These are phyloP conservation scores for Nemotelus pantherinus DNA, from an alignment of 2,888 invertebrate genomes.

Conservation along the genomic window DNA sequence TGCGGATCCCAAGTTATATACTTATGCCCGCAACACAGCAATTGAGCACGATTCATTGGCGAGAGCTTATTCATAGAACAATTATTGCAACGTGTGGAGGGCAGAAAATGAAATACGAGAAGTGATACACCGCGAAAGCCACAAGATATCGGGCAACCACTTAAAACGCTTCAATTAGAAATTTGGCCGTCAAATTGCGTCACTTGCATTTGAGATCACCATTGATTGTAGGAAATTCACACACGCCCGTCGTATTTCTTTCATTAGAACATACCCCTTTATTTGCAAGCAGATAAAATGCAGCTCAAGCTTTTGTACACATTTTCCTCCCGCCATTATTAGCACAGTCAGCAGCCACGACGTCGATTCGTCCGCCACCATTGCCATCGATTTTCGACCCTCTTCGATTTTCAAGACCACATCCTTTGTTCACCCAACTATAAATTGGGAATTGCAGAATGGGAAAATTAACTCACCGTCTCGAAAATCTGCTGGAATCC, in stretches of 20 bases:
- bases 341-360: not conserved
- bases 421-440: constrained; percentile 1
- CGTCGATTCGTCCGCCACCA: not conserved
- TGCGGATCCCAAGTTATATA: no score
- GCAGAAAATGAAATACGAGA: no score
- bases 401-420: not conserved
- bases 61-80: no score
- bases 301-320: not conserved
- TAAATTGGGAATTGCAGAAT: constrained; percentile 40
- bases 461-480: constrained; percentile 46
- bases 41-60: not conserved
- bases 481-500: constrained; percentile 56
- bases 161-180: constrained; percentile 24
- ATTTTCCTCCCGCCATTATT: no score
- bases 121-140: not conserved
- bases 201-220: not conserved
- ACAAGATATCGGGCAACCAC: not conserved
- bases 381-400: not conserved
- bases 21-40: not conserved
- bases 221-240: not conserved
- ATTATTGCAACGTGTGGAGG: no score
- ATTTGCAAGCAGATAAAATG: not conserved
- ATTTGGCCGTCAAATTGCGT: constrained; percentile 20
- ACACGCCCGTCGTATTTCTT: not conserved
- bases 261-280: not conserved